Evolutionary conservation across 2,797 vertebrate species (phyloP).

Genomic region (Antennarius maculatus): DNA sequence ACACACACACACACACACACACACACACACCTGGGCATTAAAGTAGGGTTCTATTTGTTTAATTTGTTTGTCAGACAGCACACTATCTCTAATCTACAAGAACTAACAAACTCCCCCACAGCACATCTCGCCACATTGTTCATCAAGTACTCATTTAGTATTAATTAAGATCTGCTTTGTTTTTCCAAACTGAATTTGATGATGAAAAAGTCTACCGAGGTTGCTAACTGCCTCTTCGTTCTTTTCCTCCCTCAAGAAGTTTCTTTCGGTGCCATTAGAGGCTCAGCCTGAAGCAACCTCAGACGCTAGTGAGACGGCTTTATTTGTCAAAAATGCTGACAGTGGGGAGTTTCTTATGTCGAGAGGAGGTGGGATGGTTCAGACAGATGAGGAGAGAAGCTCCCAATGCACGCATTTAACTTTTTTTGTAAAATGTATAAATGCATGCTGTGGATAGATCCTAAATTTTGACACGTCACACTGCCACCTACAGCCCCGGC

Average conservation of each 20-base stretch:
- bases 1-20: background rate
- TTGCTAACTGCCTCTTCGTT: background rate
- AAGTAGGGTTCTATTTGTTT: slow-evolving; percentile 27
- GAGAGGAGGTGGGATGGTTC: background rate
- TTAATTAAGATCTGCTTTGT: slow-evolving; percentile 52
- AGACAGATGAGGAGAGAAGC: background rate
- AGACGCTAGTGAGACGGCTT: too few relatives aligned
- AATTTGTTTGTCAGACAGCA: slow-evolving; percentile 24
- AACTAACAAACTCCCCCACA: slow-evolving; percentile 41
- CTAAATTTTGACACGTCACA: too few relatives aligned
- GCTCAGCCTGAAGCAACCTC: slow-evolving; percentile 19
- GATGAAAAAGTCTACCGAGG: slow-evolving; percentile 22
- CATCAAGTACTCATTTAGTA: slow-evolving; percentile 53
- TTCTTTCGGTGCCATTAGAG: slow-evolving; percentile 41
- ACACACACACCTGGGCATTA: slow-evolving; percentile 9
- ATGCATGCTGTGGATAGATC: too few relatives aligned
- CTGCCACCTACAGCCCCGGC: too few relatives aligned
- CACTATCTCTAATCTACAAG: slow-evolving; percentile 39
- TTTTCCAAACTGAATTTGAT: slow-evolving; percentile 42
- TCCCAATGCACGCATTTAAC: background rate
- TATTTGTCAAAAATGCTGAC: background rate
- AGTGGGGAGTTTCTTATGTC: background rate
- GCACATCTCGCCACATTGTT: slow-evolving; percentile 38
- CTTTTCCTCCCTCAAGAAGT: slow-evolving; percentile 8
- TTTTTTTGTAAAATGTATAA: too few relatives aligned